These are phyloP conservation scores for Brachionus calyciflorus DNA, from an alignment of 1,140 invertebrate species.

Conservation along the genomic window DNA sequence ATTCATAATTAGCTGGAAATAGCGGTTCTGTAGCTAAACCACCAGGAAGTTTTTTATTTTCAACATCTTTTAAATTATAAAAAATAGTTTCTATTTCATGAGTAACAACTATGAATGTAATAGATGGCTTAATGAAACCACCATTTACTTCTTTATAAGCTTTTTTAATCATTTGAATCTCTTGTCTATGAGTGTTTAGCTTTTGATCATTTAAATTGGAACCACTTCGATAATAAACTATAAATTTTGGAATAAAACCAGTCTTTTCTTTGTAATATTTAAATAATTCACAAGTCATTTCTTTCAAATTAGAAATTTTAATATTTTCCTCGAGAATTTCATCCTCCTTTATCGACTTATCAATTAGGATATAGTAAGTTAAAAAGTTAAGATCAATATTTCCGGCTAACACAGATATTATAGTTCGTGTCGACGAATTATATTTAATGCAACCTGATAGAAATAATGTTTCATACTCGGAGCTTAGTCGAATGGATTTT, in stretches of 20 bases:
- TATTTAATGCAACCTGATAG: not conserved
- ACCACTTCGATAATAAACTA: constrained; percentile 2
- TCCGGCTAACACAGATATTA: not conserved
- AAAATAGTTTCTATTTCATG: not conserved
- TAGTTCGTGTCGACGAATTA: not conserved
- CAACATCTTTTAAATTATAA: not conserved
- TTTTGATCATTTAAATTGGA: not conserved
- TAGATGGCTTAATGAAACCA: not conserved
- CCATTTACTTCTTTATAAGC: not conserved
- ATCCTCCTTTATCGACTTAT: not conserved
- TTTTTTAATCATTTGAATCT: constrained; percentile 13
- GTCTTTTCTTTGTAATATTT: constrained; percentile 17
- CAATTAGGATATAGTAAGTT: not conserved
- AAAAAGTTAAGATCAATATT: constrained; percentile 7
- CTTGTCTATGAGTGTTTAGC: constrained; percentile 15
- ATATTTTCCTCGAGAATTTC: not conserved
- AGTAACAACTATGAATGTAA: not conserved
- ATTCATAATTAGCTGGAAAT: not conserved
- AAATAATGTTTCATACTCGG: not conserved
- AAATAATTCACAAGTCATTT: constrained; percentile 26
- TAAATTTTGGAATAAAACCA: not conserved
- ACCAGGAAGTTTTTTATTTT: not conserved
- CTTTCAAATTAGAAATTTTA: not conserved
- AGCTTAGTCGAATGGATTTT: not conserved
- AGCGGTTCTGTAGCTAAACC: constrained; percentile 7